Conservation (phyloP, 2,888 invertebrate species). For the Cerastoderma edule region DNA sequence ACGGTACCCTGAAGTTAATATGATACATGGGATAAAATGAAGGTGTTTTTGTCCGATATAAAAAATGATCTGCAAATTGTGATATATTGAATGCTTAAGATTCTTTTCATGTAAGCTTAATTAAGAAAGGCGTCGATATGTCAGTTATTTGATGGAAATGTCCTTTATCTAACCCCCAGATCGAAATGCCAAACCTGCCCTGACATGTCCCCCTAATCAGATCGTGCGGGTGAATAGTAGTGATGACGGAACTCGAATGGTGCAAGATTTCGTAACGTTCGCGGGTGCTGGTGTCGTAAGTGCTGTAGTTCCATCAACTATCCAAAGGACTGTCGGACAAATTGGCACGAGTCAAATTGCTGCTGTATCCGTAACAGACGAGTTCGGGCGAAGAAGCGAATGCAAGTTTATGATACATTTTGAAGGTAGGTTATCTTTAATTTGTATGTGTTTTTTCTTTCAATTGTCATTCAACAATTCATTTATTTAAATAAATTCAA, state of each 20-base stretch:
- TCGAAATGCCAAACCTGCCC: background rate
- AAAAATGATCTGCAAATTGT: too few species aligned
- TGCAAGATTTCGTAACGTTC: background rate
- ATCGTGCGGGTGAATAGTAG: background rate
- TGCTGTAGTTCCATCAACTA: background rate
- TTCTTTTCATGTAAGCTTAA: too few species aligned
- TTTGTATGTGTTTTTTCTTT: too few species aligned
- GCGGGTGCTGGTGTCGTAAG: background rate
- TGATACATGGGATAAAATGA: too few species aligned
- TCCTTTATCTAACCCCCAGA: too few species aligned
- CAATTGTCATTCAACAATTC: too few species aligned
- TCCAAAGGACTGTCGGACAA: conserved; percentile 1
- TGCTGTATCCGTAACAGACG: conserved; percentile 19
- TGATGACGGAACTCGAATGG: background rate
- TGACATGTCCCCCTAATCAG: background rate
- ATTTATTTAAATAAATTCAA: too few species aligned
- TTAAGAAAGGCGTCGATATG: too few species aligned
- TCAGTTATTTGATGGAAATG: too few species aligned
- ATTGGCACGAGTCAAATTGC: conserved; percentile 30
- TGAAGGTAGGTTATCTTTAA: conserved; percentile 47
- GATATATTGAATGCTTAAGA: too few species aligned
- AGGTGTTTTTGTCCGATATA: too few species aligned
- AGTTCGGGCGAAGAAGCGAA: conserved; percentile 10
- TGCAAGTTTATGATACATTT: conserved; percentile 47
- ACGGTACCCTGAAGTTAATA: too few species aligned